Conservation (phyloP, 1,140 invertebrate species). For the Drosophila bifasciata region DNA sequence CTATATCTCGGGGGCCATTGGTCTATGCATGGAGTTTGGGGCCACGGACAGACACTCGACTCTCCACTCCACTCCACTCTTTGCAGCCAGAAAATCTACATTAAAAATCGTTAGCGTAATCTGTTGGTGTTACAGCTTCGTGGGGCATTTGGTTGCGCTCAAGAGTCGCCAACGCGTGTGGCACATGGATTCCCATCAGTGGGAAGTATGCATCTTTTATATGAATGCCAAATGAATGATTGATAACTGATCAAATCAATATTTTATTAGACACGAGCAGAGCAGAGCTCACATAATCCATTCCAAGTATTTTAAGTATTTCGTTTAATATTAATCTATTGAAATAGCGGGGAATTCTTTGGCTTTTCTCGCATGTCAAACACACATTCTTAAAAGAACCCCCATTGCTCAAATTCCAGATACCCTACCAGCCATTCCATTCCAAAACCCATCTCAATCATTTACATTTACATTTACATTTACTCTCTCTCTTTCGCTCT, state of each 20-base stretch:
- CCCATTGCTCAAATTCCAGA: not conserved
- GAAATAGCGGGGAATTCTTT: too few species aligned
- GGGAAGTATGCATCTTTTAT: too few species aligned
- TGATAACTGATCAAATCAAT: too few species aligned
- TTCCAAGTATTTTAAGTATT: too few species aligned
- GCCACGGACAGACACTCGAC: not conserved
- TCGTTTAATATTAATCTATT: too few species aligned
- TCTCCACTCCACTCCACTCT: not conserved
- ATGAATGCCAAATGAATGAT: too few species aligned
- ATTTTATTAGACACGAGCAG: too few species aligned
- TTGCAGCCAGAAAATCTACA: constrained; percentile 32
- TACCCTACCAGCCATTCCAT: constrained; percentile 5
- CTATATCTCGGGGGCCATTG: constrained; percentile 40
- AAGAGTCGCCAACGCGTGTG: not conserved
- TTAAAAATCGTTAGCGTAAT: constrained; percentile 65
- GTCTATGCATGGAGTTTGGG: constrained; percentile 38
- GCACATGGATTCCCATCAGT: not conserved
- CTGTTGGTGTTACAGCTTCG: constrained; percentile 45
- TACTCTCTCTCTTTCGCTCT: constrained; percentile 17
- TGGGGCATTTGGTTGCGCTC: constrained; percentile 10
- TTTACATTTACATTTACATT: too few species aligned
- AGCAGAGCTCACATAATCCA: too few species aligned
- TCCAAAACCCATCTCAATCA: constrained; percentile 48
- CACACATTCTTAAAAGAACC: not conserved
- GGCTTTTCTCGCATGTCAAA: too few species aligned